A percentile compares a stretch with the other conserved stretches of the same genome.
These are phyloP conservation scores for Dinothrombium tinctorium DNA, from an alignment of 1,140 invertebrate genomes.

Conservation along the genomic window DNA sequence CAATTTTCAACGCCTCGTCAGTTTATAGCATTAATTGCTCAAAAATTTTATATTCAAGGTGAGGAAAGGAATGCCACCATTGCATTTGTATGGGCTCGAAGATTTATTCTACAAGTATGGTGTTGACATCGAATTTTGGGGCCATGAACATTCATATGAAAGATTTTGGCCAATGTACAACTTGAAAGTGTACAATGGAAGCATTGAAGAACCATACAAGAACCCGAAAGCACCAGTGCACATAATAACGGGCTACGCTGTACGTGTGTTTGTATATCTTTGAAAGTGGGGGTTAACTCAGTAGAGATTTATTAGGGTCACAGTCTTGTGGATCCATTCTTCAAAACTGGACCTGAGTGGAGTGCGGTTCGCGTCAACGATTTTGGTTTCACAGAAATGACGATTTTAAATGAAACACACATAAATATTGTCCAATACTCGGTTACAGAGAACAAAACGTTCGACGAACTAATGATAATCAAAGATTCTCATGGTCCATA, in stretches of 20 bases:
- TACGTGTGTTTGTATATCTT: conserved; percentile 2
- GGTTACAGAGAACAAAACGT: too few species aligned
- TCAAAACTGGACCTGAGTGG: conserved; percentile 31
- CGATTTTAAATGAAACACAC: conserved; percentile 56
- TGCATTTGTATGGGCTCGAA: conserved; percentile 37
- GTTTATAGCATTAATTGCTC: not conserved
- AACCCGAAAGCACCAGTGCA: conserved; percentile 77
- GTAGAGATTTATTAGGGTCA: conserved; percentile 23
- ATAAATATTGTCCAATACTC: conserved; percentile 76
- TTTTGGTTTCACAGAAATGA: conserved; percentile 76
- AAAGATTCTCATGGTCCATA: too few species aligned
- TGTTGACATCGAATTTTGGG: conserved; percentile 88
- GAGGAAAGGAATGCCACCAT: conserved; percentile 15
- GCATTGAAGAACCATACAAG: conserved; percentile 40
- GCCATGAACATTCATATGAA: conserved; percentile 89
- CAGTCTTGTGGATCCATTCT: conserved; percentile 31
- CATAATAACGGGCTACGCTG: conserved; percentile 29
- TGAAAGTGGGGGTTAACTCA: not conserved
- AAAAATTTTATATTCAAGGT: not conserved
- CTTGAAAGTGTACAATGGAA: conserved; percentile 50
- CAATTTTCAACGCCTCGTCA: not conserved
- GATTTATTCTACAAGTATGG: conserved; percentile 46
- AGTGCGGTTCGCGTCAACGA: conserved; percentile 63
- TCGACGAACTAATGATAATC: too few species aligned
- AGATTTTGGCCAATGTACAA: conserved; percentile 78